phyloP scores from a whole-genome alignment of 1,140 invertebrate species.

The Spodoptera frugiperda region DNA sequence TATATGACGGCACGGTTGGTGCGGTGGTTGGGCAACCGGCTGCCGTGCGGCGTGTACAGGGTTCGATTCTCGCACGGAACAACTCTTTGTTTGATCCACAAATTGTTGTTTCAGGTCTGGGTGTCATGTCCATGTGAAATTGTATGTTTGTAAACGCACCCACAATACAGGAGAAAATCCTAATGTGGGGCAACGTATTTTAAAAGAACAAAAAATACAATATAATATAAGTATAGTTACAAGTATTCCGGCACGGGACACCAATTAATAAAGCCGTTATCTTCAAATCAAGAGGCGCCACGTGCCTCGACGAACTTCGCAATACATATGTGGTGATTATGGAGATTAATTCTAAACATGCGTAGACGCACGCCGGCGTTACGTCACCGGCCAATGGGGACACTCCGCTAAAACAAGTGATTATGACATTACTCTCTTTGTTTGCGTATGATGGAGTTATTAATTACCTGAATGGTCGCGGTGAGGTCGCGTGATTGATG shows the following conservation, averaged over 20 bases:
- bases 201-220: too few relatives aligned
- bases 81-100: too few relatives aligned
- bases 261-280: conserved; percentile 11
- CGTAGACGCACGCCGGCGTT: background rate
- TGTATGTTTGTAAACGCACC: too few relatives aligned
- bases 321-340: background rate
- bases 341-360: background rate
- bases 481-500: background rate
- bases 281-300: background rate
- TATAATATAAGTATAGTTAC: too few relatives aligned
- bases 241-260: background rate
- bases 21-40: too few relatives aligned
- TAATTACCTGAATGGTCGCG: background rate
- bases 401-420: background rate
- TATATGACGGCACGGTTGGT: too few relatives aligned
- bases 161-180: too few relatives aligned
- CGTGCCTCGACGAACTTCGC: background rate
- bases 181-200: too few relatives aligned
- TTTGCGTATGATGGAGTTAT: background rate
- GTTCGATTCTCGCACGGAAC: too few relatives aligned
- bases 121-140: too few relatives aligned
- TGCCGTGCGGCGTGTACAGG: too few relatives aligned
- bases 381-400: background rate
- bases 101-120: too few relatives aligned
- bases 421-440: background rate